phyloP scores from a whole-genome alignment of 1,140 invertebrate species.

The Ditylenchus dipsaci region DNA sequence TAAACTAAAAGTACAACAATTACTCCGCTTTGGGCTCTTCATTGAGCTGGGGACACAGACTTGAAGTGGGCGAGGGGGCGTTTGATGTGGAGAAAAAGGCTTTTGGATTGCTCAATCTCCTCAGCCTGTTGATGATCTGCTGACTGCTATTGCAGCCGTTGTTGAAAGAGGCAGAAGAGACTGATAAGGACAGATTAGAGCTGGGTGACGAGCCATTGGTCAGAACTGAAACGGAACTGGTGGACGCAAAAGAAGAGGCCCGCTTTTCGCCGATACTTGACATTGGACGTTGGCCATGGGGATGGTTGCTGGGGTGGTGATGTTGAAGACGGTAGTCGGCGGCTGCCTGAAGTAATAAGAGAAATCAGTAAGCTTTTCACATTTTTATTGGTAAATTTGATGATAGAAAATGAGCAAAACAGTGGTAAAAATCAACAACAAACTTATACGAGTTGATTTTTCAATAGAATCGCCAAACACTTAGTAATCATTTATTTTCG shows the following conservation, averaged over 20 bases:
- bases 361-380: neutral
- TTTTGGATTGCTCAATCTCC: slow-evolving; percentile 29
- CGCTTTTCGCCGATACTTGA: slow-evolving; percentile 1
- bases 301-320: neutral
- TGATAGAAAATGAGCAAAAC: too few relatives aligned
- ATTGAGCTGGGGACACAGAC: too few relatives aligned
- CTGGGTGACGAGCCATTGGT: neutral
- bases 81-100: slow-evolving; percentile 14
- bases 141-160: neutral
- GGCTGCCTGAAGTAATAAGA: slow-evolving; percentile 7
- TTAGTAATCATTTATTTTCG: too few relatives aligned
- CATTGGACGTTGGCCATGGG: neutral
- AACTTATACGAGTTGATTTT: too few relatives aligned
- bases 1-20: too few relatives aligned
- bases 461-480: too few relatives aligned
- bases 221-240: neutral
- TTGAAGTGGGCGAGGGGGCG: too few relatives aligned
- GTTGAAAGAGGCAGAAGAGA: neutral
- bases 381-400: neutral
- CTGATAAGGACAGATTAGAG: neutral
- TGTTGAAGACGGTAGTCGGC: slow-evolving; percentile 24
- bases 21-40: too few relatives aligned
- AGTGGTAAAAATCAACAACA: too few relatives aligned
- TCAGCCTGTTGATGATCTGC: neutral
- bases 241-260: neutral